phyloP scores from a whole-genome alignment of 2,888 invertebrate species.

The Pimpla rufipes region DNA sequence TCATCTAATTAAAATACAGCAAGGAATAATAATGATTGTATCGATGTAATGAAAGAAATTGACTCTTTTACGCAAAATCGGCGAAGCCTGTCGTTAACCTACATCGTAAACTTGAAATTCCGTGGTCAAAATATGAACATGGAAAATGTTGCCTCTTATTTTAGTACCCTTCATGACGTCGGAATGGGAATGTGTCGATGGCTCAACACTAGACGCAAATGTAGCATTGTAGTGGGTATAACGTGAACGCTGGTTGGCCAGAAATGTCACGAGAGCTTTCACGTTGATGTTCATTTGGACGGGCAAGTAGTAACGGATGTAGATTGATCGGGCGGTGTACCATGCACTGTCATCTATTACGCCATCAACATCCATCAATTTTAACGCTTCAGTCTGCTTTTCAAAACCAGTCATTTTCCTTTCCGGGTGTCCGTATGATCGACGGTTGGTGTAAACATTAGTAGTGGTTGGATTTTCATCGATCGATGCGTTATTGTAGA shows the following conservation, averaged over 20 bases:
- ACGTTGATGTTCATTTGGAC: constrained; percentile 55
- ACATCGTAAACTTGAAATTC: neutral
- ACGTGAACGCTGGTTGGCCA: constrained; percentile 20
- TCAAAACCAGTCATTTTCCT: constrained; percentile 39
- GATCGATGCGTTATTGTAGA: neutral
- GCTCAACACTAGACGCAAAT: neutral
- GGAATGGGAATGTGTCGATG: constrained; percentile 9
- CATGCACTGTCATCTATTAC: constrained; percentile 36
- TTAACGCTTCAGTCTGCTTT: constrained; percentile 50
- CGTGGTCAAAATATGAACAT: neutral
- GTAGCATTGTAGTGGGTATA: constrained; percentile 5
- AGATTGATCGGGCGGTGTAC: constrained; percentile 55
- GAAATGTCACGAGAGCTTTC: constrained; percentile 53
- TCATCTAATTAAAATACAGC: too few relatives aligned
- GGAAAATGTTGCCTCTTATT: constrained; percentile 1
- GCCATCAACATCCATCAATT: constrained; percentile 65
- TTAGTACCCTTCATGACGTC: constrained; percentile 2
- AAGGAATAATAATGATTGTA: too few relatives aligned
- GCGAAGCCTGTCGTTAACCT: too few relatives aligned
- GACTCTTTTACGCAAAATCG: too few relatives aligned
- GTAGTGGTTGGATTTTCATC: neutral
- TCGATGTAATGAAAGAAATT: too few relatives aligned
- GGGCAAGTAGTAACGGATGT: constrained; percentile 60
- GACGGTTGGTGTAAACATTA: neutral
- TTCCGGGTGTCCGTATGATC: constrained; percentile 3